Base-by-base conservation (phyloP, 1,140 invertebrate species). In the Drosophila tropicalis region DNA sequence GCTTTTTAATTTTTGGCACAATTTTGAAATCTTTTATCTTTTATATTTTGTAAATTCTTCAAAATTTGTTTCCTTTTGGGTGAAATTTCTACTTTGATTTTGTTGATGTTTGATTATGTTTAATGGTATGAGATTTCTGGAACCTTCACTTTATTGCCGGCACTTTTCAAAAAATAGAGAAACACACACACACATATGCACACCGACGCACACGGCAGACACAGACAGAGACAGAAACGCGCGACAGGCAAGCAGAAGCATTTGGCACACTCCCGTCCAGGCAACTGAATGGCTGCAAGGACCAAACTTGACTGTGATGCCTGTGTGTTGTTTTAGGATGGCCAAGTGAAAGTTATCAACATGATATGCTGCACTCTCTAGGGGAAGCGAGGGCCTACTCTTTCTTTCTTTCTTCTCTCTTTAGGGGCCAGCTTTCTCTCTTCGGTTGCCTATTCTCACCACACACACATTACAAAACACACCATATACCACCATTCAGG, bases 271-370 rank as follows among this genome's bases (percentile, higher is more conserved):
- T 76, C 58, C 79, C 69, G 79, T 58, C 63, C 73, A 76, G 79
- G 70, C 79, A 83, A 87, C 84, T 76, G 76, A 70, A 75, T 76
- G 83, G 79, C 72, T 72, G 69, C 76, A 86, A 79, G 76, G 69
- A 83, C 67, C 72, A 69, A 55, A 76, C 65, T 76, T 76, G 72
- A 86, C 82, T 86, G 82, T 79, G 78, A 69, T 71, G 74, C 67
- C 54, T 36, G 36, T 57, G 22, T n/a, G 10, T 36, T 57, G 39
- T 25, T 15, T 54, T 17, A 17, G 15, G 12, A 19, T 64, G 29
- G 17, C 58, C 58, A 34, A 51, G 44, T 51, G 44, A 51, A 51
- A 51, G 44, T 51, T 17, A 51, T 51, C 44, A 22, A 51, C 17
- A 51, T 51, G 44, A 51, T 51, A 61, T 39, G 39, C 58, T 39